Evolutionary conservation across 2,888 invertebrate genomes (phyloP).

Genomic region (Conops quadrifasciatus): DNA sequence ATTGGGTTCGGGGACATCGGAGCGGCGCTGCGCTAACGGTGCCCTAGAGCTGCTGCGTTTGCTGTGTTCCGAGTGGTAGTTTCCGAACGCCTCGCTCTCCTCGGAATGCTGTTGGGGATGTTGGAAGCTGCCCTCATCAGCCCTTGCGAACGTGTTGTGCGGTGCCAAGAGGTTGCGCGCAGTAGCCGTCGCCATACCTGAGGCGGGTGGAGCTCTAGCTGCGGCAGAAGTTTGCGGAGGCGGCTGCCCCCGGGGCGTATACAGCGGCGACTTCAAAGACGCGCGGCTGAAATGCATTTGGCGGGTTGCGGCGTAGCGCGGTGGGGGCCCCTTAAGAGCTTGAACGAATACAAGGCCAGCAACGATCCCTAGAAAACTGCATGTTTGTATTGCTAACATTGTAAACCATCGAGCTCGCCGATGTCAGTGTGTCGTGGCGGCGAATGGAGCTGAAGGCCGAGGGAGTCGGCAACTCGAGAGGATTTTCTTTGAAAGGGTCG

Average conservation of each 20-base stretch:
- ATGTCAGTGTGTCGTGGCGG: constrained; percentile 28
- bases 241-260: constrained; percentile 19
- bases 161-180: constrained; percentile 65
- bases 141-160: constrained; percentile 60
- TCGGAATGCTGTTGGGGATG: constrained; percentile 57
- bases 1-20: constrained; percentile 44
- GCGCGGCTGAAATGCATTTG: constrained; percentile 21
- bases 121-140: constrained; percentile 60
- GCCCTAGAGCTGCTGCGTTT: constrained; percentile 22
- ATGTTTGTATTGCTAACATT: constrained; percentile 64
- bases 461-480: neutral
- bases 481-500: neutral
- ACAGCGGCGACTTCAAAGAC: constrained; percentile 22
- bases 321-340: constrained; percentile 52
- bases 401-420: constrained; percentile 57
- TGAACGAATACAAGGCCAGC: constrained; percentile 54
- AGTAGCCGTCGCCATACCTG: constrained; percentile 47
- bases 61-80: constrained; percentile 26
- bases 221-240: constrained; percentile 33
- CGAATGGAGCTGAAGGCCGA: constrained; percentile 35
- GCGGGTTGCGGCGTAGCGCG: constrained; percentile 27
- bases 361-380: constrained; percentile 57
- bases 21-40: constrained; percentile 52
- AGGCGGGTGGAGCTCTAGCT: constrained; percentile 45
- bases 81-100: constrained; percentile 44